phyloP scores from a whole-genome alignment of 2,888 invertebrate species.

The Noctuana brunneofusca region DNA sequence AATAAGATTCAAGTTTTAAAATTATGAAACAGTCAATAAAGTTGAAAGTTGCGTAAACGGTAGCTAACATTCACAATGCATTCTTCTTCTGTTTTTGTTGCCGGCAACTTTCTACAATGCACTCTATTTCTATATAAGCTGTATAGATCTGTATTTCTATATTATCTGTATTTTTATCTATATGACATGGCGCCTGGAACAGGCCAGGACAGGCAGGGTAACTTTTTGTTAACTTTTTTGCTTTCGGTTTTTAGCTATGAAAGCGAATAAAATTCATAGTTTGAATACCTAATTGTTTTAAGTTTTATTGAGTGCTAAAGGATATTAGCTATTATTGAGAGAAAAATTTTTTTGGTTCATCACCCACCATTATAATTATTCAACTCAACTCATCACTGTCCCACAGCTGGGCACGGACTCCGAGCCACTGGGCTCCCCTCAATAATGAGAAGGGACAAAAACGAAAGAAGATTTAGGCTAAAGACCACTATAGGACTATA shows the following conservation, averaged over 20 bases:
- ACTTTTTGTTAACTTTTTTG: constrained; percentile 1
- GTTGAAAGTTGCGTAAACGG: constrained; percentile 42
- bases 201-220: no score
- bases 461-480: no score
- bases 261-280: not conserved
- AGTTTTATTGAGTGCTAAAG: not conserved
- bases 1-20: not conserved
- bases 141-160: not conserved
- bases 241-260: not conserved
- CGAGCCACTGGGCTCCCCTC: no score
- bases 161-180: constrained; percentile 12
- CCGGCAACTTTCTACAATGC: constrained; percentile 48
- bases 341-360: no score
- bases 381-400: no score
- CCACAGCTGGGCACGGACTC: no score
- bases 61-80: constrained; percentile 49
- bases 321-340: no score
- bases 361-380: no score
- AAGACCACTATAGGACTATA: no score
- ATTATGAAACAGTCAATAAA: constrained; percentile 15
- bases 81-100: constrained; percentile 51
- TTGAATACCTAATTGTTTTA: not conserved
- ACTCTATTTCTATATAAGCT: constrained; percentile 9
- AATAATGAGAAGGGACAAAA: no score
- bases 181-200: constrained; percentile 15